Evolutionary conservation across 2,113 vertebrate genomes (phyloP), one percentile per base, ranked within the genome.

Genomic region (Rana temporaria): DNA sequence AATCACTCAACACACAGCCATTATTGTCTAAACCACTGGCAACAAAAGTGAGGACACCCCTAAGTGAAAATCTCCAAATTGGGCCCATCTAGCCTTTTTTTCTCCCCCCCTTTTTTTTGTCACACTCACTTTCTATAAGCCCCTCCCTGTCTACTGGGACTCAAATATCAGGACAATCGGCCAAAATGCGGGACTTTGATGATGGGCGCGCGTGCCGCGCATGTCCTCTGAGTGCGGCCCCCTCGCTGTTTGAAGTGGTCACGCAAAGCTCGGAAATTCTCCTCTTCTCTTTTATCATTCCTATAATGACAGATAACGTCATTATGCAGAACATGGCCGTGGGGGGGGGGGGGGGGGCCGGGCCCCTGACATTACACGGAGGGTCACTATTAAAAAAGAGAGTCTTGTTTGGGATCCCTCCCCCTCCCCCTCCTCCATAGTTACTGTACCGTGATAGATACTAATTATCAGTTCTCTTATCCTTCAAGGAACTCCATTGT

Each of bases 201-300:
- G n/a, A 19, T 63, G n/a, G n/a, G 60, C n/a, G n/a, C 0, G 26
- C 26, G 26, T 38, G 6, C 34, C 34, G 7, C 4, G 34, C 34
- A n/a, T 20, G 26, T 64, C 7, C 22, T 1, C 1, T 15, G 6
- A 15, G 20, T 34, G 5, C 20, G 1, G 20, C n/a, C 63, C 38
- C 32, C 26, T 52, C 32, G 14, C 34, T 30, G 34, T 48, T 24
- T 67, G 77, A 68, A 68, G 63, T 30, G 17, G 24, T 4, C 32
- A 52, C 52, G 22, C 26, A 69, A 38, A 79, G 77, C 77, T 69
- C 68, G 22, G 77, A 79, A 79, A 69, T 67, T 57, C 52, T 66
- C 18, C 52, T 32, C n/a, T 59, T n/a, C 32, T 59, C 60, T 63
- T 34, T 64, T 80, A 80, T 80, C 78, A 60, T 38, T 53, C n/a